A percentile compares a stretch with the other conserved stretches of the same genome.
phyloP scores from a whole-genome alignment of 1,140 invertebrate genomes.

The Vollenhovia emeryi region DNA sequence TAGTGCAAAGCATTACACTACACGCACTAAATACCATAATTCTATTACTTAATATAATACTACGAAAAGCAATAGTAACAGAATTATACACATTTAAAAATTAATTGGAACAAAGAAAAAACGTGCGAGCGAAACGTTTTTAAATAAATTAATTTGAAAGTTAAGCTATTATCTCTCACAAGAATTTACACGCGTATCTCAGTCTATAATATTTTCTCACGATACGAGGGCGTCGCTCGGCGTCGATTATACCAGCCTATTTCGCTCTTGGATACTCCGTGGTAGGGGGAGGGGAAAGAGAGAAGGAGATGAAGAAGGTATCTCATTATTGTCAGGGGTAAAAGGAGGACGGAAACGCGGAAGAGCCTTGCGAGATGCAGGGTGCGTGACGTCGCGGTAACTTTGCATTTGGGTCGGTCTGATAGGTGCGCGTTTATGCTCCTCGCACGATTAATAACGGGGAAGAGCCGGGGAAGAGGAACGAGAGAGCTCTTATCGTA shows the following conservation, averaged over 20 bases:
- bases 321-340: constrained; percentile 30
- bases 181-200: not conserved
- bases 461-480: constrained; percentile 8
- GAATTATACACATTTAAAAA: not conserved
- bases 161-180: not conserved
- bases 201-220: constrained; percentile 20
- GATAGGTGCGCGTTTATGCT: constrained; percentile 46
- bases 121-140: not conserved
- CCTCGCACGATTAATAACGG: constrained; percentile 51
- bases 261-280: constrained; percentile 35
- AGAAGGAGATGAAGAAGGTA: constrained; percentile 45
- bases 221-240: not conserved
- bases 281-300: not conserved
- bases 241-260: constrained; percentile 44
- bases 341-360: constrained; percentile 13
- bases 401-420: constrained; percentile 53
- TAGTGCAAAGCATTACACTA: not conserved
- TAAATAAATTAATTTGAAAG: not conserved
- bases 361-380: constrained; percentile 33
- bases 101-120: not conserved
- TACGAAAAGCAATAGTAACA: not conserved
- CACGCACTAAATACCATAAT: too few species aligned
- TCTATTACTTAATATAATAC: not conserved
- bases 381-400: constrained; percentile 48
- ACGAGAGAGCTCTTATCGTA: constrained; percentile 36